These are phyloP conservation scores for Porites cylindrica DNA, from an alignment of 92 coral and sea anemone species.

Conservation along the genomic window DNA sequence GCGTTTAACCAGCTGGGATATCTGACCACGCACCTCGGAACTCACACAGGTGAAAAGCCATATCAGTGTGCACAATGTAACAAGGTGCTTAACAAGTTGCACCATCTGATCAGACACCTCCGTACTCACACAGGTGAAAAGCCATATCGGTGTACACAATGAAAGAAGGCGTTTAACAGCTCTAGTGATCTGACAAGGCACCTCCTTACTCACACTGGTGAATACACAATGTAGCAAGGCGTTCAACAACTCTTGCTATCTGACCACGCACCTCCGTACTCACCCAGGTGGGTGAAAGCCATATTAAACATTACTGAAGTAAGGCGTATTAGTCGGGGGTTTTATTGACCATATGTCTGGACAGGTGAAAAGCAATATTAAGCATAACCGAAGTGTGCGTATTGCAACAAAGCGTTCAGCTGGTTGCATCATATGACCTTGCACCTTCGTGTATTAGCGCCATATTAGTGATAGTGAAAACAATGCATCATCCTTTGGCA, in stretches of 20 bases:
- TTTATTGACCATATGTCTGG: too few species aligned
- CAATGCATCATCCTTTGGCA: too few species aligned
- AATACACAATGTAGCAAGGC: slow-evolving; percentile 41
- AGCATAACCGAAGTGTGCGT: too few species aligned
- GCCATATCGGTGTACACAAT: slow-evolving; percentile 42
- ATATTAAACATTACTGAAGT: neutral
- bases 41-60: slow-evolving; percentile 53
- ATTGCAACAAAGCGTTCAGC: too few species aligned
- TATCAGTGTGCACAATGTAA: slow-evolving; percentile 54
- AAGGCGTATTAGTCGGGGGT: too few species aligned
- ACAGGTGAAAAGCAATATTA: too few species aligned
- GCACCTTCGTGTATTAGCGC: too few species aligned
- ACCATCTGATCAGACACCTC: slow-evolving; percentile 33
- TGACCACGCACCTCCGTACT: slow-evolving; percentile 45
- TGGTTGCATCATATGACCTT: too few species aligned
- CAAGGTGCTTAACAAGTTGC: neutral
- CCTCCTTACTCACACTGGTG: neutral
- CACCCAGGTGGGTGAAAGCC: slow-evolving; percentile 50
- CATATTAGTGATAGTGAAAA: too few species aligned
- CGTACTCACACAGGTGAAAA: slow-evolving; percentile 49
- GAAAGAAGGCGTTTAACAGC: neutral
- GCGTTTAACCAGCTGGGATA: neutral
- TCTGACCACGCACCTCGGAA: slow-evolving; percentile 46
- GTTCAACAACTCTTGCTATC: neutral
- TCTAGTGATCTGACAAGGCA: neutral